Evolutionary conservation across 2,888 invertebrate genomes (phyloP), one percentile per base, ranked within the genome.

Genomic region (Eulithis prunata): DNA sequence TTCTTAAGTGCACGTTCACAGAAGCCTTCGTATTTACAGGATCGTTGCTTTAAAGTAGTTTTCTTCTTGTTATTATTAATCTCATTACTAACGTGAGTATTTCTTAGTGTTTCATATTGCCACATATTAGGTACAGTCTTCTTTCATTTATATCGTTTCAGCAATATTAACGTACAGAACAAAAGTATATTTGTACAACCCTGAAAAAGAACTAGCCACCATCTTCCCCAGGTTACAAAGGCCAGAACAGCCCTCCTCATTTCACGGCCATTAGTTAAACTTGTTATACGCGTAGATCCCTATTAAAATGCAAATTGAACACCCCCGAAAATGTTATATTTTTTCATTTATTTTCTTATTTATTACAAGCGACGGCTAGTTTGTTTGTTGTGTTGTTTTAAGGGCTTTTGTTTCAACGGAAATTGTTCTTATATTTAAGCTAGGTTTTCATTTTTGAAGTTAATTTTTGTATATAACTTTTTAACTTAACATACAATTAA

Each of bases 231-330:
- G 41, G 55, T 36, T 12, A 68, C 67, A 66, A 69, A 70, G 74
- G 65, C 70, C 61, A 71, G 62, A 70, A 74, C 75, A 75, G 72
- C 77, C 75, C 73, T 73, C 66, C 90, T 90, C 84, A 90, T 91
- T 91, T 90, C 89, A 91, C 90, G 90, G 84, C 84, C 83, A 90
- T 91, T 91, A 90, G 89, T 88, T 86, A 86, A 90, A 89, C 90
- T 91, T 91, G 92, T 93, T 93, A 93, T 90, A 85, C 89, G 86
- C 90, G 87, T 86, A 87, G 81, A 84, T 89, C 87, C 88, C 91
- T 86, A 93, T 93, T 92, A 90, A 93, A 93, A 93, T 93, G 93
- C 90, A 92, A 93, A 93, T 93, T 90, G 81, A 77, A 83, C 82
- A 79, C 83, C 88, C 84, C 87, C 84, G 88, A 86, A 90, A 90